Conservation (phyloP, 1,140 invertebrate species). For the Nephila pilipes region DNA sequence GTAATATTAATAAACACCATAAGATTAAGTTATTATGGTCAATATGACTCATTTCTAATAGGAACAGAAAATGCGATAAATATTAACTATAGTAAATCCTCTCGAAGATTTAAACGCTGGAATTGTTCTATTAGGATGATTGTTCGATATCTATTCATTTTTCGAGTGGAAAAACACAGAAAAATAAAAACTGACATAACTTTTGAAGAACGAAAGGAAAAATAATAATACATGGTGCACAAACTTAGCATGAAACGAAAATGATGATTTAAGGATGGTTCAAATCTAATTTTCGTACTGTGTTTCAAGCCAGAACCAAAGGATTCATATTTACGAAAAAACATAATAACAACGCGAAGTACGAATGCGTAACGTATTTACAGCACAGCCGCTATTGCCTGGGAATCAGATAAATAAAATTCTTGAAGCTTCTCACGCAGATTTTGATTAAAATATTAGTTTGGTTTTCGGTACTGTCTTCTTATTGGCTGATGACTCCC, state of each 20-base stretch:
- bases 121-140: too few relatives aligned
- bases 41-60: too few relatives aligned
- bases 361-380: neutral
- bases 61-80: too few relatives aligned
- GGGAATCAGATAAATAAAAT: neutral
- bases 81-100: too few relatives aligned
- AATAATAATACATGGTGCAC: neutral
- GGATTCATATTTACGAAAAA: neutral
- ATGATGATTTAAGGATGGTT: neutral
- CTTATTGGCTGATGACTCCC: constrained; percentile 7
- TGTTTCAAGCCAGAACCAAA: neutral
- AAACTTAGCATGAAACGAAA: neutral
- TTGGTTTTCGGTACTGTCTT: neutral
- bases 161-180: too few relatives aligned
- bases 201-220: neutral
- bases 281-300: neutral
- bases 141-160: too few relatives aligned
- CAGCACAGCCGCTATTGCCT: neutral
- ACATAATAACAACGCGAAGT: neutral
- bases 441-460: constrained; percentile 41
- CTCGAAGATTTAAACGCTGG: too few relatives aligned
- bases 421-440: neutral
- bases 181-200: too few relatives aligned
- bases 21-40: too few relatives aligned
- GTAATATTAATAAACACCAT: too few relatives aligned